A percentile compares a stretch with the other conserved stretches of the same genome.
Evolutionary conservation across 2,113 vertebrate species (phyloP).

Genomic region (Actinemys pallida): DNA sequence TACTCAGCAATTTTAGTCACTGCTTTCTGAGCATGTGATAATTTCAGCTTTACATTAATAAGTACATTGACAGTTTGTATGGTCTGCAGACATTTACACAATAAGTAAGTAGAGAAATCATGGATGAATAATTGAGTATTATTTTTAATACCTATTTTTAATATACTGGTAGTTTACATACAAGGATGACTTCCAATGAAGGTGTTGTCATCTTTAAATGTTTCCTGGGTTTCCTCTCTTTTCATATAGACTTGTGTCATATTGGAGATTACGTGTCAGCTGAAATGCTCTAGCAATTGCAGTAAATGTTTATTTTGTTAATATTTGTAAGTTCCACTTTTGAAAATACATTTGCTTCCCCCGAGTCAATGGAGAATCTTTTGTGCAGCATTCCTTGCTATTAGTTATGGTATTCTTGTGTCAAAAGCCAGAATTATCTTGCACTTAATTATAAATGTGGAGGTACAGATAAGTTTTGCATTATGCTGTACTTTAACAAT

Average conservation of each 20-base stretch:
- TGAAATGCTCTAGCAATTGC: slow-evolving; percentile 22
- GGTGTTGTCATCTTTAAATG: neutral
- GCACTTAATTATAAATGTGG: slow-evolving; percentile 17
- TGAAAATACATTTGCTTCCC: neutral
- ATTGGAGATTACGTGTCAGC: neutral
- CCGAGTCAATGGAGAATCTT: neutral
- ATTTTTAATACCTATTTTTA: no score
- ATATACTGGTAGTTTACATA: neutral
- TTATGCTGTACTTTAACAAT: neutral
- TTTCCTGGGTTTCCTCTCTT: neutral
- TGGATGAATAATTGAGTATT: neutral
- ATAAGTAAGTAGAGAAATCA: neutral
- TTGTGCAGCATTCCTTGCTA: neutral
- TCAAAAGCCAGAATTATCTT: neutral
- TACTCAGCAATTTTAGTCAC: neutral
- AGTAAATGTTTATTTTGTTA: neutral
- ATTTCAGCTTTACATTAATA: neutral
- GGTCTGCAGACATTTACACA: neutral
- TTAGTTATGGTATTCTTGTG: neutral
- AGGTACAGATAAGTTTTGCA: neutral
- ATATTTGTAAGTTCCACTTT: slow-evolving; percentile 14
- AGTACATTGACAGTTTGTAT: neutral
- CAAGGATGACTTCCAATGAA: neutral
- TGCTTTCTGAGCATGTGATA: neutral
- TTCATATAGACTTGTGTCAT: neutral